A percentile compares a stretch with the other conserved stretches of the same genome.
These are phyloP conservation scores for Glyptemys insculpta DNA, from an alignment of 2,797 vertebrate genomes.

Conservation along the genomic window DNA sequence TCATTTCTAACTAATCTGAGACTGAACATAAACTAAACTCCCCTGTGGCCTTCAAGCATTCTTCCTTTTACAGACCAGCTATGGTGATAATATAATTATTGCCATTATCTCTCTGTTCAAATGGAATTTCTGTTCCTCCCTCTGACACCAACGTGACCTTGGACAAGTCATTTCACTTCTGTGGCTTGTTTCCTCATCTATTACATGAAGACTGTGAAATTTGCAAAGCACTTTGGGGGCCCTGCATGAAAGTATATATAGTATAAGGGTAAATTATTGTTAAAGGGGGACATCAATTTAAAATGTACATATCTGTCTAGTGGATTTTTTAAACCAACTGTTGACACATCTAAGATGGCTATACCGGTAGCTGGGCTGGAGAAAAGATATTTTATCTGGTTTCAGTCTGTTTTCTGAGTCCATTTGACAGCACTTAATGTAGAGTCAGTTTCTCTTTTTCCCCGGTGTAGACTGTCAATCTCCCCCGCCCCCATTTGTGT, in stretches of 20 bases:
- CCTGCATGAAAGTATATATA: background rate
- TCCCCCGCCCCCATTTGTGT: background rate
- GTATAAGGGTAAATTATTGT: background rate
- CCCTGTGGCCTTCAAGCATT: background rate
- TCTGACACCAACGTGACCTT: background rate
- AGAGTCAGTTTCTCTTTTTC: background rate
- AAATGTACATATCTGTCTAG: background rate
- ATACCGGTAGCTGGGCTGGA: too few relatives aligned
- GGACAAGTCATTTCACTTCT: background rate
- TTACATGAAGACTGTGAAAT: background rate
- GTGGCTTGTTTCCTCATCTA: background rate
- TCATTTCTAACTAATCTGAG: background rate
- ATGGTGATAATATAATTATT: background rate
- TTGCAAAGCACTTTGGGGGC: background rate
- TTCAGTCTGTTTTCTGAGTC: background rate
- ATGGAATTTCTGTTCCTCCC: background rate
- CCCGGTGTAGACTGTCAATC: background rate
- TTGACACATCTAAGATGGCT: background rate
- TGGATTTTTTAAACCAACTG: background rate
- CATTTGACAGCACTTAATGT: background rate
- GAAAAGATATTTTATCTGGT: background rate
- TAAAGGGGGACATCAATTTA: background rate
- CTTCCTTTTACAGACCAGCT: background rate
- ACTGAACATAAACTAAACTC: background rate
- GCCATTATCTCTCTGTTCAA: background rate